These are phyloP conservation scores for Pachydiplax longipennis DNA, from an alignment of 2,888 invertebrate species.

Conservation along the genomic window DNA sequence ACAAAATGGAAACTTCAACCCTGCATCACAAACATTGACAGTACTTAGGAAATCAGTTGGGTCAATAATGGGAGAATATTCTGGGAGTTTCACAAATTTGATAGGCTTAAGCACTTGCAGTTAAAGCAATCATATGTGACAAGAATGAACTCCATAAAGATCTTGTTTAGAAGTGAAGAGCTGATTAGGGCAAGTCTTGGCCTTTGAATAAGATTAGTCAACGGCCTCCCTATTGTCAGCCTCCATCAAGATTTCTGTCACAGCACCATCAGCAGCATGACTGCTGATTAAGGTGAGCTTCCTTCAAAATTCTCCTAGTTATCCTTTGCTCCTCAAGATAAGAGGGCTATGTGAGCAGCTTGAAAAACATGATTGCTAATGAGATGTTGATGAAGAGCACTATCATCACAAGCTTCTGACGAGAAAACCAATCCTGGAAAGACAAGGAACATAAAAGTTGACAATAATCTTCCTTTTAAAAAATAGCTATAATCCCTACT, in stretches of 20 bases:
- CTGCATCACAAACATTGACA: slow-evolving; percentile 35
- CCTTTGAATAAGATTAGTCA: slow-evolving; percentile 9
- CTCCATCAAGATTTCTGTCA: slow-evolving; percentile 22
- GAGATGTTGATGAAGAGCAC: slow-evolving; percentile 94
- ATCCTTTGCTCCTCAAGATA: slow-evolving; percentile 17
- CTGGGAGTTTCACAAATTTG: slow-evolving; percentile 19
- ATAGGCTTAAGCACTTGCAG: slow-evolving; percentile 38
- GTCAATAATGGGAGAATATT: slow-evolving; percentile 22
- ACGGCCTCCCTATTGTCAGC: slow-evolving; percentile 32
- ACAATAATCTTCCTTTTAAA: slow-evolving; percentile 10
- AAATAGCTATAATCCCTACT: neutral
- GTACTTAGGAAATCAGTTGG: slow-evolving; percentile 4
- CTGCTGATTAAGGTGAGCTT: slow-evolving; percentile 13
- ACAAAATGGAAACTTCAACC: slow-evolving; percentile 14
- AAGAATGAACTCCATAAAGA: slow-evolving; percentile 11
- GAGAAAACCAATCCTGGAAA: slow-evolving; percentile 93
- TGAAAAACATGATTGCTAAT: slow-evolving; percentile 94
- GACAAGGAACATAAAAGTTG: slow-evolving; percentile 48
- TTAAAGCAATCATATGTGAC: slow-evolving; percentile 34
- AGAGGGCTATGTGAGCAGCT: slow-evolving; percentile 81
- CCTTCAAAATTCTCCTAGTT: slow-evolving; percentile 20
- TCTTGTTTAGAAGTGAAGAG: neutral
- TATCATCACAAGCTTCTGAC: slow-evolving; percentile 92
- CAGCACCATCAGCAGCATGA: slow-evolving; percentile 18
- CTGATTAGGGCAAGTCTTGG: neutral